These are phyloP conservation scores for Brotula barbata DNA, from an alignment of 2,797 vertebrate genomes.

Conservation along the genomic window DNA sequence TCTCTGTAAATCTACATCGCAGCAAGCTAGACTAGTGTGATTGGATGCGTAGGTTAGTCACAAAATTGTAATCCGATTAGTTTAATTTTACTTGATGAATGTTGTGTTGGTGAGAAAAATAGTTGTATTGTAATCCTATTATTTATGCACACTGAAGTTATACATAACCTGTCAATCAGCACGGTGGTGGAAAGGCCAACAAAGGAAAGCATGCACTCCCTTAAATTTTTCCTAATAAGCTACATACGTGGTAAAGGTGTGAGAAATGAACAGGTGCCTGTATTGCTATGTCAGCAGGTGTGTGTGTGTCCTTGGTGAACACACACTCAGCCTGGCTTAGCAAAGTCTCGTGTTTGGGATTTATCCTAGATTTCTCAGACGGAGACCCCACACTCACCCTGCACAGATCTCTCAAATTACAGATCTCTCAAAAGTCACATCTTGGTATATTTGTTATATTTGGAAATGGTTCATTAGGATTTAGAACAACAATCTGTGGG, in stretches of 20 bases:
- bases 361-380: slow-evolving; percentile 30
- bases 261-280: slow-evolving; percentile 8
- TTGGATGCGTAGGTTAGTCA: slow-evolving; percentile 47
- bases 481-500: no score
- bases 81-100: neutral
- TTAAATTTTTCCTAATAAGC: no score
- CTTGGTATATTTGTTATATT: no score
- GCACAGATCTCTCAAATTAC: slow-evolving; percentile 14
- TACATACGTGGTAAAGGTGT: neutral
- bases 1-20: neutral
- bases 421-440: no score
- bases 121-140: neutral
- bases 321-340: slow-evolving; percentile 45
- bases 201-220: neutral
- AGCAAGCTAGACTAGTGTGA: slow-evolving; percentile 27
- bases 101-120: slow-evolving; percentile 1
- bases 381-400: slow-evolving; percentile 22
- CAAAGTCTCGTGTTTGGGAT: slow-evolving; percentile 68
- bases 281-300: slow-evolving; percentile 17
- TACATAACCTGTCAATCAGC: no score
- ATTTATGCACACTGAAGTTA: neutral
- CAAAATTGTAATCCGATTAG: slow-evolving; percentile 8
- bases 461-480: no score
- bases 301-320: slow-evolving; percentile 28
- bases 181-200: neutral